Evolutionary conservation across 2,888 invertebrate genomes (phyloP).

Genomic region (Eilema griseolum): DNA sequence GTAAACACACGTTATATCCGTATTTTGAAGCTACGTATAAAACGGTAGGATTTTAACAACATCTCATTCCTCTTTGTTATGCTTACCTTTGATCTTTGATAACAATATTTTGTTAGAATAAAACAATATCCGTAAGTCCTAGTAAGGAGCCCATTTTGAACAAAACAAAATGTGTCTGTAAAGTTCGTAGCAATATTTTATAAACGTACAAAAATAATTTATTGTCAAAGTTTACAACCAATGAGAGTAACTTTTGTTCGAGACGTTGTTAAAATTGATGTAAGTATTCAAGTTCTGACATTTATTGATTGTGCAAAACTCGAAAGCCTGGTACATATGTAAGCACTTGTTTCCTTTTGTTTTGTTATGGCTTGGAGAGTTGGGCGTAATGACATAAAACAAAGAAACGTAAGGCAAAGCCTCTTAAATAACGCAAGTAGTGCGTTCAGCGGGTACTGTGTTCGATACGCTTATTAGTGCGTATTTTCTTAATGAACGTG

Average conservation of each 20-base stretch:
- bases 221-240: slow-evolving; percentile 43
- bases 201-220: slow-evolving; percentile 43
- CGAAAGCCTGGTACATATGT: slow-evolving; percentile 23
- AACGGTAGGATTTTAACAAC: slow-evolving; percentile 40
- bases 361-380: slow-evolving; percentile 18
- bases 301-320: slow-evolving; percentile 43
- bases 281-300: slow-evolving; percentile 43
- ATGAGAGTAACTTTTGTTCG: slow-evolving; percentile 38
- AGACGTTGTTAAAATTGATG: slow-evolving; percentile 41
- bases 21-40: slow-evolving; percentile 23
- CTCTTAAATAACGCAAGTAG: slow-evolving; percentile 15
- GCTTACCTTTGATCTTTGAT: slow-evolving; percentile 28
- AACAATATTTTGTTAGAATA: neutral
- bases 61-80: slow-evolving; percentile 31
- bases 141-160: neutral
- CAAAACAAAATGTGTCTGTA: slow-evolving; percentile 23
- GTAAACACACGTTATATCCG: neutral
- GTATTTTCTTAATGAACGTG: neutral
- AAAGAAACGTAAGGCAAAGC: slow-evolving; percentile 22
- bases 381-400: slow-evolving; percentile 19
- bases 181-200: slow-evolving; percentile 31
- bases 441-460: neutral
- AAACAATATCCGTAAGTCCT: neutral
- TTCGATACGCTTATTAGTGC: neutral
- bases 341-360: slow-evolving; percentile 29